Evolutionary conservation across 2,888 invertebrate genomes (phyloP), one percentile per base, ranked within the genome.

Genomic region (Clitarchus hookeri): DNA sequence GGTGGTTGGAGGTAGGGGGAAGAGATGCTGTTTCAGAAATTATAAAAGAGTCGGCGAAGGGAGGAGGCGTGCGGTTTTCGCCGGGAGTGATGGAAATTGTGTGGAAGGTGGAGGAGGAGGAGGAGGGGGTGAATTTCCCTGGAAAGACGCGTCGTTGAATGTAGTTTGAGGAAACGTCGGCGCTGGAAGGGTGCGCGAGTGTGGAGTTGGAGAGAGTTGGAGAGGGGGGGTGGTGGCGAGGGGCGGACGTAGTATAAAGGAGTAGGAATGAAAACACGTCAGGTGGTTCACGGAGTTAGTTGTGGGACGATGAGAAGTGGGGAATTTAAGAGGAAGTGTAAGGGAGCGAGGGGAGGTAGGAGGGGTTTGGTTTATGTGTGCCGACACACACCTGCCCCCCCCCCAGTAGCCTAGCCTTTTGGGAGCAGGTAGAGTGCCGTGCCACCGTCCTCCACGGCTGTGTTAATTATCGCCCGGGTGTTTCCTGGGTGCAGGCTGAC

Each of bases 221-320:
- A 65, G 65, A 65, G 16, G 23, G 19, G 65, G 65, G 65, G 19
- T n/a, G n/a, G n/a, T 23, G 65, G 65, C 4, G 19, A 23, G 65
- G 65, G 6, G 6, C 0, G n/a, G 65, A 65, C 65, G 65, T n/a
- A 65, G 65, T n/a, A 65, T 65, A 65, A 65, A 65, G 65, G 12
- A 65, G 65, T 65, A n/a, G 65, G 65, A 65, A 65, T 65, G 65
- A 65, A 65, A 65, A 65, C 65, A 65, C 65, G 65, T 65, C 65
- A 65, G 65, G 65, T 65, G 65, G 65, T 65, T 6, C 65, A n/a
- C 65, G 65, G 23, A 65, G 65, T n/a, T 65, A 65, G 65, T 65
- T n/a, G 65, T n/a, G 65, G 65, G 65, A 65, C 65, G 65, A 65
- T 65, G 65, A 65, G 65, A 65, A 65, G 65, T 65, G 12, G 65